Percentiles rank a stretch among this genome's conserved stretches.
phyloP scores from a whole-genome alignment of 2,888 invertebrate species.

The Ptilodon capucinus region DNA sequence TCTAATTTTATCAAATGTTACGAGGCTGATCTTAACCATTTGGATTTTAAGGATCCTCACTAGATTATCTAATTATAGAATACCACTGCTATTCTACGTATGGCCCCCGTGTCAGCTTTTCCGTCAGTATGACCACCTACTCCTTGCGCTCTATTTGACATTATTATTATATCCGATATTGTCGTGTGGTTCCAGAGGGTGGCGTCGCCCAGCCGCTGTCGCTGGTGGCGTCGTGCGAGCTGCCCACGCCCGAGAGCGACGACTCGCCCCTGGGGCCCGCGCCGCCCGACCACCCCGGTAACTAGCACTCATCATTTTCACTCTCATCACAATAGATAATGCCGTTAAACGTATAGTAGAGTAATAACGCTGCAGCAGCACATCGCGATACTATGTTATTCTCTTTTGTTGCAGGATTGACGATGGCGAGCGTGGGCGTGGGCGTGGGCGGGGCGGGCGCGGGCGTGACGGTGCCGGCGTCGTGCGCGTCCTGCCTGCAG shows the following conservation, averaged over 20 bases:
- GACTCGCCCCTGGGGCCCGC: slow-evolving; percentile 48
- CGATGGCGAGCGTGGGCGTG: slow-evolving; percentile 24
- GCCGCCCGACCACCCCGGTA: slow-evolving; percentile 55
- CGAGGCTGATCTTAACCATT: no score
- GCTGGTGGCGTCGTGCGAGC: slow-evolving; percentile 63
- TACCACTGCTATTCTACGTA: no score
- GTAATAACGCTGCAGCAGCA: neutral
- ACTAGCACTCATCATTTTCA: neutral
- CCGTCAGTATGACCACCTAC: no score
- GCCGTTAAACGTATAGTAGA: no score
- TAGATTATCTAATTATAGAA: no score
- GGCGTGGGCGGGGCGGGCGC: slow-evolving; percentile 5
- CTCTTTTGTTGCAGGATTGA: slow-evolving; percentile 25
- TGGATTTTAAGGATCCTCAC: no score
- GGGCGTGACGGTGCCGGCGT: slow-evolving; percentile 26
- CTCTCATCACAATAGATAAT: no score
- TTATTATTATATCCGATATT: neutral
- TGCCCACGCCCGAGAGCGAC: slow-evolving; percentile 62
- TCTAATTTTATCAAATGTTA: no score
- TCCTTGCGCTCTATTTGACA: no score
- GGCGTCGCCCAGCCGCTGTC: slow-evolving; percentile 54
- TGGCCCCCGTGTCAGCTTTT: no score
- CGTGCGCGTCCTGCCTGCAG: slow-evolving; percentile 59
- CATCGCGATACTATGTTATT: neutral
- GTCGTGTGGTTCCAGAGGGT: slow-evolving; percentile 47